Conservation (phyloP, 2,113 vertebrate species). For the Perccottus glenii region DNA sequence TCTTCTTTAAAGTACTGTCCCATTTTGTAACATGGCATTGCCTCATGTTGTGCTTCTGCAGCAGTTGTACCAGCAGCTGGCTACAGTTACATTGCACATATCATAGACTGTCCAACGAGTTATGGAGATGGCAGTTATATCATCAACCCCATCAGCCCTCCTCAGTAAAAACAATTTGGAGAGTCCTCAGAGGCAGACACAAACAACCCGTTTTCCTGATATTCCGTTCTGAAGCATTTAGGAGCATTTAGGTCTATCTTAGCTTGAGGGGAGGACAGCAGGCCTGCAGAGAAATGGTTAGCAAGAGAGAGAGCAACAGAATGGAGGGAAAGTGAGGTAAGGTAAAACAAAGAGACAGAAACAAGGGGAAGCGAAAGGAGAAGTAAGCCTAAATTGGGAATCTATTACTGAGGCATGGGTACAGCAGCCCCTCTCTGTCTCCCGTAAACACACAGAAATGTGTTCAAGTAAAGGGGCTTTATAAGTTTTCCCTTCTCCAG, state of each 20-base stretch:
- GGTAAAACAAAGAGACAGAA: slow-evolving; percentile 52
- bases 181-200: slow-evolving; percentile 61
- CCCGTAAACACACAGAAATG: slow-evolving; percentile 89
- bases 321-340: slow-evolving; percentile 44
- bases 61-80: slow-evolving; percentile 30
- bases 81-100: slow-evolving; percentile 46
- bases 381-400: slow-evolving; percentile 82
- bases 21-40: slow-evolving; percentile 31
- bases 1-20: slow-evolving; percentile 33
- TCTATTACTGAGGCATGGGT: slow-evolving; percentile 82
- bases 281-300: slow-evolving; percentile 53
- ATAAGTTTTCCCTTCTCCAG: slow-evolving; percentile 88
- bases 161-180: slow-evolving; percentile 65
- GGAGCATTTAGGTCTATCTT: slow-evolving; percentile 39
- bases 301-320: slow-evolving; percentile 42
- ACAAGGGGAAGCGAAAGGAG: slow-evolving; percentile 46
- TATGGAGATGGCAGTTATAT: slow-evolving; percentile 71
- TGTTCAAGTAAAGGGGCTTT: slow-evolving; percentile 85
- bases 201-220: slow-evolving; percentile 69
- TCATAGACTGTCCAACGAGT: slow-evolving; percentile 55
- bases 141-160: slow-evolving; percentile 62
- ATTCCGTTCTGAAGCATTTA: slow-evolving; percentile 51
- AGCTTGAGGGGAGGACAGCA: slow-evolving; percentile 34
- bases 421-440: slow-evolving; percentile 75
- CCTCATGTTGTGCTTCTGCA: slow-evolving; percentile 33